Conservation (phyloP, 2,797 vertebrate genomes). For the Xyrichtys novacula region DNA sequence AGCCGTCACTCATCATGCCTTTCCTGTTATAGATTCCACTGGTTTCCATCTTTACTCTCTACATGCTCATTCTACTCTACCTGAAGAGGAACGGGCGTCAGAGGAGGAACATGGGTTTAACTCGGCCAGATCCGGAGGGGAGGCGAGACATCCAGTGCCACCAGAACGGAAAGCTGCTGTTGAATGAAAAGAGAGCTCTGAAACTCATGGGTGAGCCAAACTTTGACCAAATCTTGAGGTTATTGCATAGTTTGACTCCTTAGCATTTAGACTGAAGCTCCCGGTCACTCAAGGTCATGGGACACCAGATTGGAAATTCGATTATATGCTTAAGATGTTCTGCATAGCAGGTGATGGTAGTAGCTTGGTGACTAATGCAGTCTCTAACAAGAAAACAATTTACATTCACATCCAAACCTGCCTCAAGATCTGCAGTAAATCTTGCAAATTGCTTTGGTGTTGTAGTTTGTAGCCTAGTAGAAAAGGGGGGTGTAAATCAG, state of each 20-base stretch:
- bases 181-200: slow-evolving; percentile 83
- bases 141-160: slow-evolving; percentile 63
- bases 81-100: slow-evolving; percentile 79
- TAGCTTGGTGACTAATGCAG: neutral
- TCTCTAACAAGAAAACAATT: no score
- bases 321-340: neutral
- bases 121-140: slow-evolving; percentile 47
- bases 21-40: slow-evolving; percentile 73
- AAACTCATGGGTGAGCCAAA: slow-evolving; percentile 83
- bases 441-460: neutral
- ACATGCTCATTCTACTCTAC: slow-evolving; percentile 82
- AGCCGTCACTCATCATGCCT: neutral
- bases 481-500: neutral
- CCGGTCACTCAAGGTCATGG: neutral
- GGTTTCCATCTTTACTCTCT: slow-evolving; percentile 79
- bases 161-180: slow-evolving; percentile 76
- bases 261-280: neutral
- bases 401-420: no score
- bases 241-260: neutral
- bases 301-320: neutral
- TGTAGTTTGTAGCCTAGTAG: neutral
- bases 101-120: slow-evolving; percentile 83
- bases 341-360: neutral
- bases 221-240: neutral
- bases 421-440: no score